Base-by-base conservation (phyloP, 2,797 vertebrate genomes). In the Perodicticus potto region DNA sequence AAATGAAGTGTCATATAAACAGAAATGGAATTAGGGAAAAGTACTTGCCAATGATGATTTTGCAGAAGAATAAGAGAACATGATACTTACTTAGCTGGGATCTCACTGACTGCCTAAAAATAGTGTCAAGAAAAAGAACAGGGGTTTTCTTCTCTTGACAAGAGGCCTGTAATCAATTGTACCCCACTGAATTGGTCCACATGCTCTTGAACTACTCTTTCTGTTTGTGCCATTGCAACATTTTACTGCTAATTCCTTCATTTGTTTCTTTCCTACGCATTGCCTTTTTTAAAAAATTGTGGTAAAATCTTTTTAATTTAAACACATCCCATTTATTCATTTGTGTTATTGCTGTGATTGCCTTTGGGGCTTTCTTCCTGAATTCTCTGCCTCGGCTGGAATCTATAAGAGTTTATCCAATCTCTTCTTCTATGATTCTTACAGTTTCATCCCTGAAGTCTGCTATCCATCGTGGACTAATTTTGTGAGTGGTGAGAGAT, bases 81-180 rank as follows among this genome's bases (percentile, higher is more conserved):
- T 6, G 3, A 67, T 77, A 61, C n/a, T 84, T 61, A 90, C 4
- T 92, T 69, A 34, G 53, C 63, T 82, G 73, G 53, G 63, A 53
- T 83, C 27, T 82, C 43, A 87, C n/a, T 69, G 57, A 81, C 81
- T 84, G 49, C 53, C 67, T 53, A 92, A 93, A 61, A 84, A 74
- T 9, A 43, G 29, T 63, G 14, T 55, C 13, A 53, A 77, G 61
- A 92, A 55, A 82, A 87, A 83, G n/a, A 88, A 90, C 4, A 23
- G 16, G 32, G 17, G 16, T 23, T 89, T 81, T 91, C 37, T 29
- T 67, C 22, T 78, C 43, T 86, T 76, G 32, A 27, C 67, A 85
- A 94, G 55, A 5, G 57, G 20, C 73, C 73, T 77, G 4, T 17
- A 40, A 16, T 73, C 7, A 77, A 29, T 19, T 49, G 1, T 23